These are phyloP conservation scores for Cyclura pinguis DNA, from an alignment of 2,797 vertebrate genomes.

Conservation along the genomic window DNA sequence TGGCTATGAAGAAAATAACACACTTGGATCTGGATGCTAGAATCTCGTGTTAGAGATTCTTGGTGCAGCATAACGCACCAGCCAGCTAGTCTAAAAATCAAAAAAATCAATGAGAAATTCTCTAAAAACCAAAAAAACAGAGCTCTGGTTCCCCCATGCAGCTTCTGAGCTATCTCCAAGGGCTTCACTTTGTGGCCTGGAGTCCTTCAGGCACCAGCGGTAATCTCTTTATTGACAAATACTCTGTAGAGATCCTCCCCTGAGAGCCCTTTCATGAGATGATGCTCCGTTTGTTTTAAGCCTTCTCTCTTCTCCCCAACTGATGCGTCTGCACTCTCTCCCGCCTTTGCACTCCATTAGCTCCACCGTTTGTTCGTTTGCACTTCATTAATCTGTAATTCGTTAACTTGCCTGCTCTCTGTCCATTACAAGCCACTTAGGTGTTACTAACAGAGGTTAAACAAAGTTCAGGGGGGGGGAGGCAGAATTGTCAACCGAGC, in stretches of 20 bases:
- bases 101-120: neutral
- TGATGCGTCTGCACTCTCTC: neutral
- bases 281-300: neutral
- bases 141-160: neutral
- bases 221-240: conserved; percentile 34
- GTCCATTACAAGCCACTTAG: conserved; percentile 37
- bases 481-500: neutral
- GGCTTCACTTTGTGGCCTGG: neutral
- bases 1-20: no score
- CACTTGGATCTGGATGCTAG: neutral
- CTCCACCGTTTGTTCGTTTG: conserved; percentile 31
- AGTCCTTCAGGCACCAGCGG: neutral
- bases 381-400: conserved; percentile 49
- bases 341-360: conserved; percentile 28
- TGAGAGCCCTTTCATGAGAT: conserved; percentile 3
- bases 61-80: neutral
- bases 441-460: conserved; percentile 48
- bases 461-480: conserved; percentile 29
- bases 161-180: neutral
- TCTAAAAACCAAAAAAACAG: neutral
- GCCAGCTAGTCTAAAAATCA: neutral
- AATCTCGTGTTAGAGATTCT: neutral
- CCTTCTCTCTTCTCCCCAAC: neutral
- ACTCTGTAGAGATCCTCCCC: neutral
- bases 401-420: conserved; percentile 24